phyloP scores from a whole-genome alignment of 2,113 vertebrate species.

The Sinocyclocheilus maitianheensis region DNA sequence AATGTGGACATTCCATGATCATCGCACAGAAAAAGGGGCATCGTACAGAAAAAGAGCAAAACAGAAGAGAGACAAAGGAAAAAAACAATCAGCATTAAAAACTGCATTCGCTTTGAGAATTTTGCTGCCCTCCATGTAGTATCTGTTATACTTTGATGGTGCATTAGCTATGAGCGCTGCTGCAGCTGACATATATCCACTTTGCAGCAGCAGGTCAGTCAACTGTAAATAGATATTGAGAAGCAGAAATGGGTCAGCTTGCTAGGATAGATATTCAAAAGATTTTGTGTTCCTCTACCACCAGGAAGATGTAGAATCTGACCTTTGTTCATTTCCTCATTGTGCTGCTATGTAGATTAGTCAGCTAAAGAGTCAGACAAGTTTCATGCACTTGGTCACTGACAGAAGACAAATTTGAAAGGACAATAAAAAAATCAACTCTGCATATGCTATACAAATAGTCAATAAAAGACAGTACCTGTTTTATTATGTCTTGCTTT shows the following conservation, averaged over 20 bases:
- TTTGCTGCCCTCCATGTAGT: neutral
- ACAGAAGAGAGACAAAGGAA: neutral
- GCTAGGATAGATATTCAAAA: neutral
- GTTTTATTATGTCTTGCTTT: neutral
- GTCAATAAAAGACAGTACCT: neutral
- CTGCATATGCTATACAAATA: neutral
- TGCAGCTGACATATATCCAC: neutral
- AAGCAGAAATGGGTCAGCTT: neutral
- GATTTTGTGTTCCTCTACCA: neutral
- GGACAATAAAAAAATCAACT: neutral
- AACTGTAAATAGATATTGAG: conserved; percentile 7
- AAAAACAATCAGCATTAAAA: neutral
- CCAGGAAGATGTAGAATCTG: neutral
- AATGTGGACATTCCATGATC: neutral
- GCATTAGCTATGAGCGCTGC: neutral
- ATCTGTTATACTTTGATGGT: neutral
- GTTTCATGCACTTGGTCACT: neutral
- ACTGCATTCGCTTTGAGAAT: neutral
- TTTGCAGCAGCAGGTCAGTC: neutral
- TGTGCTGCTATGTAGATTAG: neutral
- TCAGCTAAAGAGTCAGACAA: neutral
- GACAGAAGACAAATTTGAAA: neutral
- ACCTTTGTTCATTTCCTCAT: conserved; percentile 8
- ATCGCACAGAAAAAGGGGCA: neutral
- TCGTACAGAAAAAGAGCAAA: neutral